Percentiles rank a stretch among this genome's conserved stretches.
phyloP scores from a whole-genome alignment of 2,888 invertebrate species.

The Agrenia bidenticulata region DNA sequence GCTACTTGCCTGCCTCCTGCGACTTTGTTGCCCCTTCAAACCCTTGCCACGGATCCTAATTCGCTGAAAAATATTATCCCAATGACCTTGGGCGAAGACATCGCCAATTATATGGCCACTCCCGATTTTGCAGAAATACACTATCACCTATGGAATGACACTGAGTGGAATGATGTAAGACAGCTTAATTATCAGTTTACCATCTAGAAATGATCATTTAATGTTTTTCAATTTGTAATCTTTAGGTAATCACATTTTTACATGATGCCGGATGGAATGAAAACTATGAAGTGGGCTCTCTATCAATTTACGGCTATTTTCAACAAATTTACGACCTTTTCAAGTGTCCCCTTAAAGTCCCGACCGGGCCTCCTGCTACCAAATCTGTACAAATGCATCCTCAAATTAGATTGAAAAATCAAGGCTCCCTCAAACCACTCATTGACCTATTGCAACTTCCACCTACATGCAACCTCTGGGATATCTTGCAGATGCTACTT shows the following conservation, averaged over 20 bases:
- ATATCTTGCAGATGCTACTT: not conserved
- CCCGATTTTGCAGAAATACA: slow-evolving; percentile 15
- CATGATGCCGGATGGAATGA: slow-evolving; percentile 13
- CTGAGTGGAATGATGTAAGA: slow-evolving; percentile 21
- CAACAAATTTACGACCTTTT: slow-evolving; percentile 15
- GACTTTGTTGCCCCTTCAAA: no score
- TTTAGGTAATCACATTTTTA: not conserved
- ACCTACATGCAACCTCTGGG: slow-evolving; percentile 10
- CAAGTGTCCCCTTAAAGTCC: not conserved
- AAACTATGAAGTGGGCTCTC: not conserved
- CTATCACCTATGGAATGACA: slow-evolving; percentile 17
- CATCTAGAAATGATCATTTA: not conserved
- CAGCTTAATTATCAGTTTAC: not conserved
- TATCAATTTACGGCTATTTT: slow-evolving; percentile 10
- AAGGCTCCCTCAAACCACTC: not conserved
- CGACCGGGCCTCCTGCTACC: not conserved
- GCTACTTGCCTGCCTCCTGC: no score
- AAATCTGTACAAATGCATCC: no score
- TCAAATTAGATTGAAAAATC: not conserved
- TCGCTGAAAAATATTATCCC: no score
- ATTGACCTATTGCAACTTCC: not conserved
- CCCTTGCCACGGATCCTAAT: no score
- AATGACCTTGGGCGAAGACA: slow-evolving; percentile 3
- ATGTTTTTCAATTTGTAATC: not conserved
- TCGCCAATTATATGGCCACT: slow-evolving; percentile 11